Percentiles rank a stretch among this genome's conserved stretches.
Conservation (phyloP, 2,797 vertebrate genomes). For the Gymnocypris eckloni region DNA sequence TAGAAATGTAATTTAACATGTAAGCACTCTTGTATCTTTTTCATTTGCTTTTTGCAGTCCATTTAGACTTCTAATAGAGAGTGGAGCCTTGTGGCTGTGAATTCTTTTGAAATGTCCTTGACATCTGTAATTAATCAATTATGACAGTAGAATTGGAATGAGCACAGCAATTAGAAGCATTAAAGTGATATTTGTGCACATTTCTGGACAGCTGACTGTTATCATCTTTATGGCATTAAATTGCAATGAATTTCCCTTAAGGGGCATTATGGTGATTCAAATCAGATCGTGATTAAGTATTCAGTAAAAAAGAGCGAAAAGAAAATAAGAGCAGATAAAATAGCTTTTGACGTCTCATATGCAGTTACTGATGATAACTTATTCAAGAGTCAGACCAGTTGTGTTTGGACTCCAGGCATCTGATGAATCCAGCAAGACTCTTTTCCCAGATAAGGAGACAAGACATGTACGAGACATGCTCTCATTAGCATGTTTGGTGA, state of each 20-base stretch:
- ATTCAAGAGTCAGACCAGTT: conserved; percentile 16
- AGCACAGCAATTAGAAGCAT: conserved; percentile 11
- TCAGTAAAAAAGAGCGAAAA: conserved; percentile 9
- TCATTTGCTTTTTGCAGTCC: background rate
- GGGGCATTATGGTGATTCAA: conserved; percentile 33
- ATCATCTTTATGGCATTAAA: conserved; percentile 25
- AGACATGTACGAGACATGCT: background rate
- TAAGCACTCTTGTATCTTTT: background rate
- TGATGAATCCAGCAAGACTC: background rate
- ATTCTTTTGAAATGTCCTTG: conserved; percentile 71
- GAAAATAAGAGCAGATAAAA: conserved; percentile 15
- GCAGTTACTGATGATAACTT: conserved; percentile 20
- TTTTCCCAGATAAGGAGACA: background rate
- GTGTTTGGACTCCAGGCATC: background rate
- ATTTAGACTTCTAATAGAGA: conserved; percentile 55
- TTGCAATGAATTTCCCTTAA: conserved; percentile 33
- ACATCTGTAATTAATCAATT: conserved; percentile 79
- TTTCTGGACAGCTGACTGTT: conserved; percentile 41
- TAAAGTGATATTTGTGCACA: conserved; percentile 42
- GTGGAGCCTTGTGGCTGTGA: conserved; percentile 63
- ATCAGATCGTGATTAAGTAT: conserved; percentile 38
- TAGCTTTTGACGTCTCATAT: background rate
- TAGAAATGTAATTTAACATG: background rate
- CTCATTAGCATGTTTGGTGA: background rate
- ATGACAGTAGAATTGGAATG: conserved; percentile 70